Evolutionary conservation across 1,140 invertebrate genomes (phyloP).

Genomic region (Drosophila pseudoobscura): DNA sequence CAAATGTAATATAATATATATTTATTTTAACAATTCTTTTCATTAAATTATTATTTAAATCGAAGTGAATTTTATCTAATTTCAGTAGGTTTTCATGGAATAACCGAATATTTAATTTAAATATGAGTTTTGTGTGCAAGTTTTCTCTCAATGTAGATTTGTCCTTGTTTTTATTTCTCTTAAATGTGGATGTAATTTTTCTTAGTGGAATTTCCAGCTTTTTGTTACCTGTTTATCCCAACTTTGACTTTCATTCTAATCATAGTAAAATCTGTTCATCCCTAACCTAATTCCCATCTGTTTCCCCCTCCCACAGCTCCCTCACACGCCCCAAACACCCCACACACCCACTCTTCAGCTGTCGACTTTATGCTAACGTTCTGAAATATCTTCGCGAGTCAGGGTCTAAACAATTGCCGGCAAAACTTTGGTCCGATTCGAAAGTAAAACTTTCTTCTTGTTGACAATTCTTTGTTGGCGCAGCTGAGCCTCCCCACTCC

Average conservation of each 20-base stretch:
- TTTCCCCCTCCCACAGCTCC: not conserved
- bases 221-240: not conserved
- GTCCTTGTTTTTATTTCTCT: too few relatives aligned
- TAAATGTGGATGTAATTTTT: too few relatives aligned
- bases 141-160: too few relatives aligned
- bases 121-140: too few relatives aligned
- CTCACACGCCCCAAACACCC: not conserved
- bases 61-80: too few relatives aligned
- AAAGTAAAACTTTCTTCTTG: conserved; percentile 74
- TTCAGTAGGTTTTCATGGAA: too few relatives aligned
- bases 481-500: conserved; percentile 64
- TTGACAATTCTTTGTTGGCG: conserved; percentile 57
- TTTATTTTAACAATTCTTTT: too few relatives aligned
- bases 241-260: not conserved
- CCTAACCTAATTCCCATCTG: conserved; percentile 19
- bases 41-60: too few relatives aligned
- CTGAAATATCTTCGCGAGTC: conserved; percentile 23
- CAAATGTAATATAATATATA: too few relatives aligned
- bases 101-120: too few relatives aligned
- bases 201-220: too few relatives aligned
- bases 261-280: not conserved
- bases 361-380: conserved; percentile 49
- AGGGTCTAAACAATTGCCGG: conserved; percentile 59
- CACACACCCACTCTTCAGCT: conserved; percentile 23
- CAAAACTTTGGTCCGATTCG: conserved; percentile 68